These are phyloP conservation scores for Takifugu flavidus DNA, from an alignment of 2,113 vertebrate species.

Conservation along the genomic window DNA sequence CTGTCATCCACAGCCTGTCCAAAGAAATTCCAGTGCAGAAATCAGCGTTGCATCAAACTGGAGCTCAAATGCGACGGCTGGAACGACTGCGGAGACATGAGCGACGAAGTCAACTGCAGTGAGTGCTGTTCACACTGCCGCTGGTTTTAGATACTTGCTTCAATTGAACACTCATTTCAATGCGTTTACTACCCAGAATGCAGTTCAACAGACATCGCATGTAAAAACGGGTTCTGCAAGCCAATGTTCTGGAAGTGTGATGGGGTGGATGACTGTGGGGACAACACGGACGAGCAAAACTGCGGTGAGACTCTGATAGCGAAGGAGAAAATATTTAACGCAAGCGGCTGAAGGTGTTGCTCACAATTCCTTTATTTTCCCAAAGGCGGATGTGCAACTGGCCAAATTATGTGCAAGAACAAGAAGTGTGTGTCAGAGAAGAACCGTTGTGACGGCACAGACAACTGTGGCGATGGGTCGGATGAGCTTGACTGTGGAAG, in stretches of 20 bases:
- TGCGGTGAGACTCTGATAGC: conserved; percentile 78
- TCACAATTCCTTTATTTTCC: conserved; percentile 18
- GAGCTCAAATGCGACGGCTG: conserved; percentile 87
- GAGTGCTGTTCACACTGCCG: conserved; percentile 47
- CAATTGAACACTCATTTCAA: background rate
- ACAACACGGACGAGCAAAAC: conserved; percentile 82
- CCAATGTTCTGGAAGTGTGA: conserved; percentile 88
- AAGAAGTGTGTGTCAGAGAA: conserved; percentile 75
- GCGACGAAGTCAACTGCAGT: conserved; percentile 85
- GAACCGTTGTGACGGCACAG: conserved; percentile 73
- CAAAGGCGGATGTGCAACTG: conserved; percentile 60
- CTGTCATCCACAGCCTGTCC: conserved; percentile 80
- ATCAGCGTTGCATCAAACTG: conserved; percentile 72
- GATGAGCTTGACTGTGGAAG: conserved; percentile 80
- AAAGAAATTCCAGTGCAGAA: conserved; percentile 79
- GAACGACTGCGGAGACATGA: conserved; percentile 88
- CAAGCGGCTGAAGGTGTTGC: background rate
- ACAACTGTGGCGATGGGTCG: conserved; percentile 81
- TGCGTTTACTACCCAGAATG: conserved; percentile 64
- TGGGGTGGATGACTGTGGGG: conserved; percentile 85
- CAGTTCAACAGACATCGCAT: conserved; percentile 68
- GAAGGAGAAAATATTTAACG: background rate
- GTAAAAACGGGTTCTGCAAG: conserved; percentile 84
- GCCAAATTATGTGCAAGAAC: conserved; percentile 71
- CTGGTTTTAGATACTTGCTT: background rate